These are phyloP conservation scores for Acleris holmiana DNA, from an alignment of 2,888 invertebrate species.

Conservation along the genomic window DNA sequence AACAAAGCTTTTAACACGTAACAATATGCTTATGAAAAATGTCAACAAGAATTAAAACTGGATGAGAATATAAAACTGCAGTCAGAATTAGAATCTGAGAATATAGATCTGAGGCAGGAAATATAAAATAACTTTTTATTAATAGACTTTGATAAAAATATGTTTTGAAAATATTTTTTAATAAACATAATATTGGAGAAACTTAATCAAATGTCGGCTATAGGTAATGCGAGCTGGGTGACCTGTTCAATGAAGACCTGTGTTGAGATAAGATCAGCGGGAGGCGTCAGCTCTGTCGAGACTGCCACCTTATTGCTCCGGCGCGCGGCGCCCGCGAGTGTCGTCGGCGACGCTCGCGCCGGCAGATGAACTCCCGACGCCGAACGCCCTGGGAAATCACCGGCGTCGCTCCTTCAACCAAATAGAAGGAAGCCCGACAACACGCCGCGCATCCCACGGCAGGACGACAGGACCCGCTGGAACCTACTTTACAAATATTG, in stretches of 20 bases:
- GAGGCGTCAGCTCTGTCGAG: constrained; percentile 49
- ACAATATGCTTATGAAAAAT: neutral
- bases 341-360: constrained; percentile 48
- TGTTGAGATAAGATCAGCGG: constrained; percentile 39
- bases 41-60: neutral
- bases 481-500: neutral
- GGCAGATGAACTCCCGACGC: constrained; percentile 60
- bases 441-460: constrained; percentile 5
- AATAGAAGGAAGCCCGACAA: constrained; percentile 45
- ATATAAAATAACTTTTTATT: too few species aligned
- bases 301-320: constrained; percentile 50
- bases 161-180: too few species aligned
- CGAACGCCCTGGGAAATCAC: constrained; percentile 77
- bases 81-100: too few species aligned
- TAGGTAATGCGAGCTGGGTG: neutral
- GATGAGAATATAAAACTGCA: neutral
- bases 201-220: too few species aligned
- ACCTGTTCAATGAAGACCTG: neutral
- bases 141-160: too few species aligned
- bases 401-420: constrained; percentile 53
- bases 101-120: too few species aligned
- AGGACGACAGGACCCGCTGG: constrained; percentile 6
- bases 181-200: too few species aligned
- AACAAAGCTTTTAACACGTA: constrained; percentile 10
- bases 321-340: constrained; percentile 45